These are phyloP conservation scores for Zaprionus davidi DNA, from an alignment of 1,140 invertebrate species.

Conservation along the genomic window DNA sequence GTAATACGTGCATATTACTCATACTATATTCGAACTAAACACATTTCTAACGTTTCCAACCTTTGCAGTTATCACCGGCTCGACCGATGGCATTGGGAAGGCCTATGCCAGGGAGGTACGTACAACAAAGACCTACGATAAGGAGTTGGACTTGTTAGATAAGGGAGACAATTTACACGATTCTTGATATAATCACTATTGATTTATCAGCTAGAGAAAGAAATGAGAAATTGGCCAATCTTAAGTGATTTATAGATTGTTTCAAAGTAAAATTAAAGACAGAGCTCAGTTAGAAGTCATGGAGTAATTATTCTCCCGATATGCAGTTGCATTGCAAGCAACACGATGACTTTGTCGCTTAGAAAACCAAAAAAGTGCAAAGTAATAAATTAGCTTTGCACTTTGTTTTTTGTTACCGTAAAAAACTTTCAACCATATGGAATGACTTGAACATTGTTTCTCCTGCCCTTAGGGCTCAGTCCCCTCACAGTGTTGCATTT, in stretches of 20 bases:
- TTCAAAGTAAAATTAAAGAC: neutral
- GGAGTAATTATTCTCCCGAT: neutral
- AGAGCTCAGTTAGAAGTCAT: neutral
- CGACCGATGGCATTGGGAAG: conserved; percentile 97
- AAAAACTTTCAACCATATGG: conserved; percentile 15
- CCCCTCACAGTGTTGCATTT: conserved; percentile 24
- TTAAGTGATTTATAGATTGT: neutral
- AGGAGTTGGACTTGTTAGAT: neutral
- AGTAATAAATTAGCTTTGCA: conserved; percentile 23
- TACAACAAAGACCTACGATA: conserved; percentile 20
- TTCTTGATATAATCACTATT: neutral
- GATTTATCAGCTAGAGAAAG: neutral
- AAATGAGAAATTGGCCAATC: neutral
- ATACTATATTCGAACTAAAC: neutral
- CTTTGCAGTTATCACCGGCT: conserved; percentile 92
- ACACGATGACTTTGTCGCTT: conserved; percentile 20
- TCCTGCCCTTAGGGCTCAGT: neutral
- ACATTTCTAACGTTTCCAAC: conserved; percentile 2
- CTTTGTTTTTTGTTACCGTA: neutral
- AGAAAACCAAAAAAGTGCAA: conserved; percentile 31
- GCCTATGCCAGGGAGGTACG: conserved; percentile 91
- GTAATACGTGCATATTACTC: conserved; percentile 11
- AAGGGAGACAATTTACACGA: neutral
- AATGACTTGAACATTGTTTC: conserved; percentile 41
- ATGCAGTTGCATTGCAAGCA: conserved; percentile 12